These are phyloP conservation scores for Cliona cf. orientalis DNA, from an alignment of 37 sponge, comb jelly and placozoan genomes.

Conservation along the genomic window DNA sequence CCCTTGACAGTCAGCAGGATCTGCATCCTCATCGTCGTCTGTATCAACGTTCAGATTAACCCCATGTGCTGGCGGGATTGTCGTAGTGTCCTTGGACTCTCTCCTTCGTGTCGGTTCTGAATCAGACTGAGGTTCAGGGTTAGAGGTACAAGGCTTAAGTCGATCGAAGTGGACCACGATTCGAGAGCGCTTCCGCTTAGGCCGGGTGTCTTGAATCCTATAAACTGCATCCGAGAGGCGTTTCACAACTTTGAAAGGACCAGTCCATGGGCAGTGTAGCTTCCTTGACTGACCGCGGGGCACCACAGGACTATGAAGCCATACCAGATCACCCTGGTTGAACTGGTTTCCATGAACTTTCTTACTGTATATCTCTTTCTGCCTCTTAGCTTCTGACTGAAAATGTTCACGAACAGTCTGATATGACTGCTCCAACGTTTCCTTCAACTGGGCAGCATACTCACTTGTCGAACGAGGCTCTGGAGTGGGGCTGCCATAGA, in stretches of 20 bases:
- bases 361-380: neutral
- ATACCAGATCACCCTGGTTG: conserved; percentile 38
- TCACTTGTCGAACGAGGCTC: neutral
- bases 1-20: too few relatives aligned
- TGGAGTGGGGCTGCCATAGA: neutral
- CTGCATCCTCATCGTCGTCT: too few relatives aligned
- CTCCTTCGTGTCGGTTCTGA: too few relatives aligned
- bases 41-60: too few relatives aligned
- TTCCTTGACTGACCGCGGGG: neutral
- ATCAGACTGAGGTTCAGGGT: too few relatives aligned
- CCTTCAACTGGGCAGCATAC: neutral
- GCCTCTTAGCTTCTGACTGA: neutral
- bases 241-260: conserved; percentile 21
- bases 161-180: too few relatives aligned
- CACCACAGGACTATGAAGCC: conserved; percentile 19
- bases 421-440: neutral
- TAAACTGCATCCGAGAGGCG: conserved; percentile 14
- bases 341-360: neutral
- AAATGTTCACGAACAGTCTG: neutral
- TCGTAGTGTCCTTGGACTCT: too few relatives aligned
- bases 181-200: too few relatives aligned
- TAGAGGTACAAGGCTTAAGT: too few relatives aligned
- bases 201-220: conserved; percentile 25
- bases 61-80: too few relatives aligned
- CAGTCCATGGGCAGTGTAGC: conserved; percentile 24